Evolutionary conservation across 2,888 invertebrate genomes (phyloP).

Genomic region (Eupithecia centaureata): DNA sequence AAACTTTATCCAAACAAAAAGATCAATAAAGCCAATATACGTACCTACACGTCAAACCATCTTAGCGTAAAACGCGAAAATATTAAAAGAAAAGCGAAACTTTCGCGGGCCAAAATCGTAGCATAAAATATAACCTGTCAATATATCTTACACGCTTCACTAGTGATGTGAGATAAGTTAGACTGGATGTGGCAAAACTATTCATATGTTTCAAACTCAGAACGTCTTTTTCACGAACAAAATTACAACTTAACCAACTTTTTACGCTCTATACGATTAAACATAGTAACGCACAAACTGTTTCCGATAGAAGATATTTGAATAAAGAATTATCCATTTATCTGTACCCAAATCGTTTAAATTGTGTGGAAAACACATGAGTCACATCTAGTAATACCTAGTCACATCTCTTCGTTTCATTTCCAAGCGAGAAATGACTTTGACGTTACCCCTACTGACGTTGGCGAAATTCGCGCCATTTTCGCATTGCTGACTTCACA

Average conservation of each 20-base stretch:
- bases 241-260: no score
- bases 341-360: no score
- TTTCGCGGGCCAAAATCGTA: constrained; percentile 47
- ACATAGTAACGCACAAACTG: no score
- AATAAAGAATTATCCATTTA: no score
- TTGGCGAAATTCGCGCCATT: constrained; percentile 30
- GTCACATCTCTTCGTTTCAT: constrained; percentile 37
- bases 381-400: constrained; percentile 52
- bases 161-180: constrained; percentile 42
- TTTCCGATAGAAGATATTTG: no score
- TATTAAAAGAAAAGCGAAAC: constrained; percentile 60
- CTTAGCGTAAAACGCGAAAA: constrained; percentile 40
- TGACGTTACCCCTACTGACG: constrained; percentile 56
- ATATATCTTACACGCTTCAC: constrained; percentile 67
- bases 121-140: constrained; percentile 72
- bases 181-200: constrained; percentile 45
- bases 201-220: background rate
- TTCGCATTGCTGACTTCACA: constrained; percentile 17
- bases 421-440: constrained; percentile 63
- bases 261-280: no score
- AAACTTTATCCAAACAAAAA: background rate
- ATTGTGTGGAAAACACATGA: background rate
- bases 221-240: background rate
- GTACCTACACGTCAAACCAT: constrained; percentile 17
- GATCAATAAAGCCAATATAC: background rate